phyloP scores from a whole-genome alignment of 2,797 vertebrate genomes.

The Pogonophryne albipinna region DNA sequence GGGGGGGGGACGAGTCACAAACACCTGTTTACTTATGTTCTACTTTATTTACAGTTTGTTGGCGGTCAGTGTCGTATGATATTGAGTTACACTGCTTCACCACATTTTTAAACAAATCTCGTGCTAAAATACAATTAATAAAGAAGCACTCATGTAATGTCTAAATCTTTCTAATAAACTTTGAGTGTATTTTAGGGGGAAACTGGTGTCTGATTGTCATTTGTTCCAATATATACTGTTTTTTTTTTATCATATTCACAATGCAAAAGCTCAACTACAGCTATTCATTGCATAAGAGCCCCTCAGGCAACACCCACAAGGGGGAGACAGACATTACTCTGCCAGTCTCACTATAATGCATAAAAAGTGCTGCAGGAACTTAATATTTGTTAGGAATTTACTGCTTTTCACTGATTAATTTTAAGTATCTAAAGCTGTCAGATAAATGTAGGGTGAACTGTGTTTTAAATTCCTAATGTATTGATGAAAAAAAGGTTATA shows the following conservation, averaged over 20 bases:
- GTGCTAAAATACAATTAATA: constrained; percentile 76
- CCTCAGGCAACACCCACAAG: constrained; percentile 44
- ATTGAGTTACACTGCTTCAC: constrained; percentile 66
- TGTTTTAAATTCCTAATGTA: too few relatives aligned
- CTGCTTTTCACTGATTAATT: neutral
- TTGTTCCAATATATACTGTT: constrained; percentile 38
- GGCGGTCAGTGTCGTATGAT: constrained; percentile 54
- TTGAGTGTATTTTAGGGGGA: constrained; percentile 79
- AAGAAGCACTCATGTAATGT: constrained; percentile 80
- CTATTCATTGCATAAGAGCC: neutral
- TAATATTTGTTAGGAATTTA: neutral
- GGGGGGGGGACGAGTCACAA: constrained; percentile 66
- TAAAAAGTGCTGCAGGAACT: too few relatives aligned
- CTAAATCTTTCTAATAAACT: constrained; percentile 85
- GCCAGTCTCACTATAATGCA: too few relatives aligned
- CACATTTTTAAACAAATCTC: constrained; percentile 78
- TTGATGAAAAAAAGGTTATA: too few relatives aligned
- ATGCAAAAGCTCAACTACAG: constrained; percentile 3
- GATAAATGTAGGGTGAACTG: too few relatives aligned
- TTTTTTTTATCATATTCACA: constrained; percentile 7
- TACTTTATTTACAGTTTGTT: constrained; percentile 67
- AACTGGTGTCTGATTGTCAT: constrained; percentile 50
- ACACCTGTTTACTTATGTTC: constrained; percentile 72
- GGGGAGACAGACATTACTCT: constrained; percentile 41
- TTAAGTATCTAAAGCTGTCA: too few relatives aligned